These are phyloP conservation scores for Sterna hirundo DNA, from an alignment of 2,113 vertebrate genomes.

Conservation along the genomic window DNA sequence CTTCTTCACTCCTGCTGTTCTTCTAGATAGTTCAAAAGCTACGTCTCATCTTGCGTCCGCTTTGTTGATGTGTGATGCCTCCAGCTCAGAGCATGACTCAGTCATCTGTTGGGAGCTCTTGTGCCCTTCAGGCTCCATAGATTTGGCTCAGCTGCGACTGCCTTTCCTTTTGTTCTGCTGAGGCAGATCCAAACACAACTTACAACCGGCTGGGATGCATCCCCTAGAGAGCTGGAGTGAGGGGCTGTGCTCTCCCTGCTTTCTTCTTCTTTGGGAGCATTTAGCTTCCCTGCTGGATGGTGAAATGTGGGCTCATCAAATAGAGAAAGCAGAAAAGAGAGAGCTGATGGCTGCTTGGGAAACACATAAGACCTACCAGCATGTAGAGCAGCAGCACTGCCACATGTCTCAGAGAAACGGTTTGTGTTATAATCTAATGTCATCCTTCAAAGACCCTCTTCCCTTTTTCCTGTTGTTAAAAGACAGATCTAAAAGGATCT, in stretches of 20 bases:
- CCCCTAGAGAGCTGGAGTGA: neutral
- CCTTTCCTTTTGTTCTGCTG: neutral
- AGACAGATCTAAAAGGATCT: too few relatives aligned
- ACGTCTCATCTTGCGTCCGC: neutral
- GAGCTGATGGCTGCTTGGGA: neutral
- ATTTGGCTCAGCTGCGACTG: fast-evolving
- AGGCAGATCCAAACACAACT: neutral
- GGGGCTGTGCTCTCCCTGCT: neutral
- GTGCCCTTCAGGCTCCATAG: neutral
- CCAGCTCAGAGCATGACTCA: neutral
- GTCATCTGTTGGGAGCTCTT: neutral
- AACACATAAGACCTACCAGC: neutral
- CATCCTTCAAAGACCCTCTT: neutral
- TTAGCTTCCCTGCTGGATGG: neutral
- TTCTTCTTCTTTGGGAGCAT: neutral
- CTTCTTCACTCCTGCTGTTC: neutral
- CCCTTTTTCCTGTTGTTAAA: neutral
- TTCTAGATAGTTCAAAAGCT: neutral
- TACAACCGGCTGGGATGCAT: neutral
- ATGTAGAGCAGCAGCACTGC: neutral
- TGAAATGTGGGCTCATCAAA: neutral
- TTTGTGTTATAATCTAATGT: neutral
- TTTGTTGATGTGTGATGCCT: neutral
- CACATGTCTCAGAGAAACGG: neutral
- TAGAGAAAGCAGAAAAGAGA: neutral